Evolutionary conservation across 2,113 vertebrate species (phyloP).

Genomic region (Hippocampus guttulatus): DNA sequence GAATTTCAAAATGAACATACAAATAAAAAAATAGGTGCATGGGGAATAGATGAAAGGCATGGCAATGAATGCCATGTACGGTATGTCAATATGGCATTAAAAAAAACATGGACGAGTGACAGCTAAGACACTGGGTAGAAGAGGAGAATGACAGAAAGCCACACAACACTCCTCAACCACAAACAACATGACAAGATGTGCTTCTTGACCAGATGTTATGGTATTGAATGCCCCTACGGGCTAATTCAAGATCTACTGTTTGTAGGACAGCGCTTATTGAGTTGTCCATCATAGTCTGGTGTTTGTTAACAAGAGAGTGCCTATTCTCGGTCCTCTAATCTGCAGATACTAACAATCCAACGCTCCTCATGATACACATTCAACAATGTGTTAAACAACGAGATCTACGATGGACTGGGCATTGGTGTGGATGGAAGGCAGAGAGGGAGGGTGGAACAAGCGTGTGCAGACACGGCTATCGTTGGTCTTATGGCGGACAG

Average conservation of each 20-base stretch:
- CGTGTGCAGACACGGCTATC: constrained; percentile 34
- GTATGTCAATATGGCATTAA: constrained; percentile 6
- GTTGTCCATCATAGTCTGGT: constrained; percentile 22
- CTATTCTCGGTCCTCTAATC: not conserved
- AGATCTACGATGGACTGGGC: constrained; percentile 37
- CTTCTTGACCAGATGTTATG: constrained; percentile 65
- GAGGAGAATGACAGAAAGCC: constrained; percentile 45
- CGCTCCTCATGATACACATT: constrained; percentile 27
- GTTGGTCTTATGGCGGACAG: constrained; percentile 66
- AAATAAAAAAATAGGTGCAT: constrained; percentile 20
- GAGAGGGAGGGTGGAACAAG: constrained; percentile 24
- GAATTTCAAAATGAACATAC: constrained; percentile 30
- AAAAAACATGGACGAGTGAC: constrained; percentile 30
- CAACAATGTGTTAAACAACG: constrained; percentile 20
- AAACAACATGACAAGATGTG: constrained; percentile 66
- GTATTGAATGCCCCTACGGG: constrained; percentile 65
- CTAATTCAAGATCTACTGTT: constrained; percentile 48
- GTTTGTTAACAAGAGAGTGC: not conserved
- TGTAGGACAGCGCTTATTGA: constrained; percentile 21
- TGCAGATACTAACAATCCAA: constrained; percentile 25
- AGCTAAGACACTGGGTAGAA: constrained; percentile 56
- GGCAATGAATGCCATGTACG: constrained; percentile 26
- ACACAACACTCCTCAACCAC: constrained; percentile 57
- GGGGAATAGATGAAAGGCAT: constrained; percentile 29
- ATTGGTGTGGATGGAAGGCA: constrained; percentile 38